Percentiles rank a stretch among this genome's conserved stretches.
Evolutionary conservation across 1,140 invertebrate species (phyloP).

Genomic region (honey bee (Apis mellifera)): Amel_HAv3.1 CM009934.2:8015001-8015500

Average conservation of each 20-base stretch:
- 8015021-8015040: slow-evolving; percentile 25
- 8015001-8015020: background rate
- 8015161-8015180: slow-evolving; percentile 3
- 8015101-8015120: background rate
- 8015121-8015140: slow-evolving; percentile 3
- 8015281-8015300: too few relatives aligned
- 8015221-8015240: slow-evolving; percentile 10
- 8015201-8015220: slow-evolving; percentile 20
- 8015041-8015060: background rate
- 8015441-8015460: slow-evolving; percentile 72
- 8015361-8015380: background rate
- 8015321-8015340: background rate
- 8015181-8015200: slow-evolving; percentile 14
- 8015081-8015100: slow-evolving; percentile 1
- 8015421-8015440: slow-evolving; percentile 76
- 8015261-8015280: background rate
- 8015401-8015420: slow-evolving; percentile 39
- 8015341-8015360: background rate
- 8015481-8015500: slow-evolving; percentile 73
- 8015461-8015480: background rate
- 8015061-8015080: background rate
- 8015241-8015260: background rate
- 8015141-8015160: background rate
- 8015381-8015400: background rate
- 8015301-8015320: background rate